Evolutionary conservation across 1,140 invertebrate genomes (phyloP).

Genomic region (Drusus annulatus): DNA sequence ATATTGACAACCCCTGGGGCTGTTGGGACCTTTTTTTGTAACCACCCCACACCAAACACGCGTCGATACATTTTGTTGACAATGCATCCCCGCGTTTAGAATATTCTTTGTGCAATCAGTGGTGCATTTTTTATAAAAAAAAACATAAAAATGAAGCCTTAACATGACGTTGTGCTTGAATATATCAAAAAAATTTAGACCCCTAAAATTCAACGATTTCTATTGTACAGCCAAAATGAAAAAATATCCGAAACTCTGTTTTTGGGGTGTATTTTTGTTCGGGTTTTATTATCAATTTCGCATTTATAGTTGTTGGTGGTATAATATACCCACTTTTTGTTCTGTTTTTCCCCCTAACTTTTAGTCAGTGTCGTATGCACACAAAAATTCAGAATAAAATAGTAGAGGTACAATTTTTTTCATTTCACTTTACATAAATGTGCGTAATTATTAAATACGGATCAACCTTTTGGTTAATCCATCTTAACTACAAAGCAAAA

Average conservation of each 20-base stretch:
- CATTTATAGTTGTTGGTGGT: background rate
- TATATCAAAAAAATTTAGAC: background rate
- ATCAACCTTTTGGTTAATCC: too few relatives aligned
- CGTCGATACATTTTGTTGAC: constrained; percentile 39
- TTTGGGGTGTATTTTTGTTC: background rate
- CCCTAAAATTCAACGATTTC: background rate
- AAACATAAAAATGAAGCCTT: constrained; percentile 2
- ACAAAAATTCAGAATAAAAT: too few relatives aligned
- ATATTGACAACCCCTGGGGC: background rate
- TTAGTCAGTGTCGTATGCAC: too few relatives aligned
- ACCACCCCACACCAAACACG: constrained; percentile 31
- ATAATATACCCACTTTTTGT: too few relatives aligned
- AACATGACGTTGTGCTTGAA: constrained; percentile 22
- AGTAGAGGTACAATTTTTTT: too few relatives aligned
- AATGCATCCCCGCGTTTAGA: constrained; percentile 8
- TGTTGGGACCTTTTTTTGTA: constrained; percentile 27
- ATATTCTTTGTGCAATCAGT: constrained; percentile 25
- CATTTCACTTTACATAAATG: too few relatives aligned
- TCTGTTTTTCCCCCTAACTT: too few relatives aligned
- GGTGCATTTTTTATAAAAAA: constrained; percentile 21
- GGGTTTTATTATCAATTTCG: background rate
- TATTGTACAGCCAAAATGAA: background rate
- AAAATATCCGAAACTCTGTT: background rate
- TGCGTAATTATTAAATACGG: too few relatives aligned
- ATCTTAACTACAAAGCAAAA: too few relatives aligned